Percentiles rank a stretch among this genome's conserved stretches.
Conservation (phyloP, 2,888 invertebrate species). For the Falcaria lacertinaria region DNA sequence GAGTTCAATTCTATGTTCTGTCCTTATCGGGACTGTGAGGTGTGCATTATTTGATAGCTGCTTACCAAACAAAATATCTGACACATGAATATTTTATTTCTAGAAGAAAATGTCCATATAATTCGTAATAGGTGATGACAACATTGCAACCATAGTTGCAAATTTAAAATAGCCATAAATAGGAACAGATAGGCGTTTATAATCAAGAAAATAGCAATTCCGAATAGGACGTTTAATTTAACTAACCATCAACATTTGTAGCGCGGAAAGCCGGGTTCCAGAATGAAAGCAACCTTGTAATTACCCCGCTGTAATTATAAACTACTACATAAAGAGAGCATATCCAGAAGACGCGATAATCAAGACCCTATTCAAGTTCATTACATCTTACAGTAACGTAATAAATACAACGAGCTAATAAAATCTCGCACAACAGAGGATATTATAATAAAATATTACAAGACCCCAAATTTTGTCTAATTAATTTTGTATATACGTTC, state of each 20-base stretch:
- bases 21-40: slow-evolving; percentile 45
- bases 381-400: slow-evolving; percentile 62
- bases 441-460: slow-evolving; percentile 79
- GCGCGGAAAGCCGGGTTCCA: slow-evolving; percentile 53
- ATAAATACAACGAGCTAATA: slow-evolving; percentile 74
- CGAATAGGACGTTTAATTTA: slow-evolving; percentile 71
- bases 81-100: too few relatives aligned
- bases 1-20: slow-evolving; percentile 32
- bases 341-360: slow-evolving; percentile 61
- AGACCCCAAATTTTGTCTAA: slow-evolving; percentile 74
- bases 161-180: slow-evolving; percentile 7
- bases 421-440: slow-evolving; percentile 66
- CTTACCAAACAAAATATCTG: not conserved
- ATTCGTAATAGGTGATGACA: not conserved
- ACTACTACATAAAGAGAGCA: slow-evolving; percentile 50
- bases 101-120: too few relatives aligned
- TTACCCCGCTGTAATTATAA: slow-evolving; percentile 75
- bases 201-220: slow-evolving; percentile 58
- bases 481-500: slow-evolving; percentile 76
- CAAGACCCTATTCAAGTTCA: slow-evolving; percentile 71
- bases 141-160: slow-evolving; percentile 1
- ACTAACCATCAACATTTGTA: slow-evolving; percentile 66
- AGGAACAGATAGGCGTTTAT: slow-evolving; percentile 50
- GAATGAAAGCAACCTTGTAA: slow-evolving; percentile 67
- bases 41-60: slow-evolving; percentile 11